phyloP scores from a whole-genome alignment of 2,888 invertebrate genomes.

The Blomia tropicalis region DNA sequence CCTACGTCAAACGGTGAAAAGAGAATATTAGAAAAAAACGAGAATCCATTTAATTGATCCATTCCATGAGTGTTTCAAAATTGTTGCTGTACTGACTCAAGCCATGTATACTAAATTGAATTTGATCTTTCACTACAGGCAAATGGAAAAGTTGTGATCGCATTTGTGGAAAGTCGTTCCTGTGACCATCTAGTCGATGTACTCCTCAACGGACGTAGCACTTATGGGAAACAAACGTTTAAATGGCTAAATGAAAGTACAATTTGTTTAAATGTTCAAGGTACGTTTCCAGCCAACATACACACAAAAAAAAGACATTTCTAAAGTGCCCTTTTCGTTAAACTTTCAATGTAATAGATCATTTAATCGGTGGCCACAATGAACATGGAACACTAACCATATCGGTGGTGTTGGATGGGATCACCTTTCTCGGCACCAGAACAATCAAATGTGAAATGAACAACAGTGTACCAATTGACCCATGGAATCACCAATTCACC shows the following conservation, averaged over 20 bases:
- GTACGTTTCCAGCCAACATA: not conserved
- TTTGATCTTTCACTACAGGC: not conserved
- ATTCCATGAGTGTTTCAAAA: not conserved
- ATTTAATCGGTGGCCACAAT: not conserved
- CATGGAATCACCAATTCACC: too few species aligned
- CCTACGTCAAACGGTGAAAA: not conserved
- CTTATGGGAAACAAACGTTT: slow-evolving; percentile 35
- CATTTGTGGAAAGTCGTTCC: not conserved
- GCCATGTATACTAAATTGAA: not conserved
- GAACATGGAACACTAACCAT: not conserved
- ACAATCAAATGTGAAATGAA: slow-evolving; percentile 75
- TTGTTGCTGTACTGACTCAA: too few species aligned
- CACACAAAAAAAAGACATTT: not conserved
- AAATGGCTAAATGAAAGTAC: not conserved
- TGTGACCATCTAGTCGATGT: not conserved
- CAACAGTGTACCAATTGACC: slow-evolving; percentile 42
- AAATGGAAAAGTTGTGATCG: slow-evolving; percentile 6
- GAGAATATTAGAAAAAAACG: not conserved
- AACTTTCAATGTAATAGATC: not conserved
- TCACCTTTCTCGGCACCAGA: slow-evolving; percentile 49
- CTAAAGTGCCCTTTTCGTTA: not conserved
- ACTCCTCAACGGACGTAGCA: not conserved
- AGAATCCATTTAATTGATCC: not conserved
- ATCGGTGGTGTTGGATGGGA: not conserved
- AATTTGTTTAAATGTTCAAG: not conserved